Base-by-base conservation (phyloP, 2,113 vertebrate genomes). In the Tamias sibiricus region DNA sequence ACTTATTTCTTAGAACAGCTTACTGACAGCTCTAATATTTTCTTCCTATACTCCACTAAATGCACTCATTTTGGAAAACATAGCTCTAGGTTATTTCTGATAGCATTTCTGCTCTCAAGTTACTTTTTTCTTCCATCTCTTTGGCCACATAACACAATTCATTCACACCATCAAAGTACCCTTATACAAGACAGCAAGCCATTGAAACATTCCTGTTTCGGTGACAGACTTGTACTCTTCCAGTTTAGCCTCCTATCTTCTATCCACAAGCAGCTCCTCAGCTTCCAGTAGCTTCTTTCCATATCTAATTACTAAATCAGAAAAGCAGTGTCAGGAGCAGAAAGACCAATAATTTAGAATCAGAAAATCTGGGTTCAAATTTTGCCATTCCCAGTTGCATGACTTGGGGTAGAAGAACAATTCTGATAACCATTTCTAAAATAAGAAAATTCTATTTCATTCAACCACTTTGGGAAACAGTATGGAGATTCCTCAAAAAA, bases 311-410 rank as follows among this genome's bases (percentile, higher is more conserved):
- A 68, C 30, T 72, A 9, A 12, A 91, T 17, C 8, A 91, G 37
- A 95, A 47, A 47, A 13, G 8, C 13, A 62, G 4, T 74, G 1
- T 35, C 69, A 80, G 22, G 57, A 83, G 20, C 62, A 80, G 42
- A 69, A 95, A 79, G 64, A 69, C 13, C 95, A 95, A 86, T 12
- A 87, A 4, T 80, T 96, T 71, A 59, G 14, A 75, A 79, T 57
- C 79, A 72, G 71, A 88, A 74, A 87, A 85, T 66, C 68, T 87
- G 62, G 3, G 37, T 66, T 89, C 68, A 68, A 76, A 90, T 49
- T 52, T 57, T 90, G 24, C 79, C 79, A 32, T 75, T 64, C 69
- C 9, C n/a, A 79, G 35, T n/a, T n/a, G 0, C 14, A 28, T 59
- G 71, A 66, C 20, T 11, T 49, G 44, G 16, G 26, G 28, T 1